These are phyloP conservation scores for Xenentodon cancila DNA, from an alignment of 2,797 vertebrate genomes.

Conservation along the genomic window DNA sequence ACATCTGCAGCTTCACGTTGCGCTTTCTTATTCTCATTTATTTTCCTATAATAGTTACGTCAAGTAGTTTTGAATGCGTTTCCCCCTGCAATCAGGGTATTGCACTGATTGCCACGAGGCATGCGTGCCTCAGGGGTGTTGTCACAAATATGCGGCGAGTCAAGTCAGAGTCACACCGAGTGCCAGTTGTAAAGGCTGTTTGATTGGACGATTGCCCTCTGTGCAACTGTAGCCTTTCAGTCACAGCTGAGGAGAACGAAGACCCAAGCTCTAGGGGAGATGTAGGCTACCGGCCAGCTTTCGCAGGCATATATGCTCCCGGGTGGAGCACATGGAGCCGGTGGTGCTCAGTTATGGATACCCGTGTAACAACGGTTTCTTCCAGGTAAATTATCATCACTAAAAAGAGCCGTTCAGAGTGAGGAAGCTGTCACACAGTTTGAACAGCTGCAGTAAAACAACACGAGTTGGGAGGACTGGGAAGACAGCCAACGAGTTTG, in stretches of 20 bases:
- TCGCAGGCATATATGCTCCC: slow-evolving; percentile 43
- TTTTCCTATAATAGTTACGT: slow-evolving; percentile 20
- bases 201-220: slow-evolving; percentile 13
- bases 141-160: slow-evolving; percentile 49
- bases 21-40: slow-evolving; percentile 40
- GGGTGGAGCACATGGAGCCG: slow-evolving; percentile 24
- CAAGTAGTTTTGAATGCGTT: slow-evolving; percentile 32
- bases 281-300: slow-evolving; percentile 22
- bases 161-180: slow-evolving; percentile 20
- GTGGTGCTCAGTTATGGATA: slow-evolving; percentile 50
- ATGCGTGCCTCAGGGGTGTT: slow-evolving; percentile 44
- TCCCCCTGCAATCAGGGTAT: too few relatives aligned
- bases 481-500: slow-evolving; percentile 46
- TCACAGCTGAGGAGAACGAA: slow-evolving; percentile 34
- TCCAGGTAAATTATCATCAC: slow-evolving; percentile 33
- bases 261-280: slow-evolving; percentile 42
- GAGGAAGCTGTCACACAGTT: slow-evolving; percentile 48
- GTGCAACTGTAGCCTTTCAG: slow-evolving; percentile 27
- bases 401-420: slow-evolving; percentile 42
- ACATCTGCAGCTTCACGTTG: slow-evolving; percentile 35
- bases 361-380: slow-evolving; percentile 41
- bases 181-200: slow-evolving; percentile 3
- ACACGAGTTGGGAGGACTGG: slow-evolving; percentile 22
- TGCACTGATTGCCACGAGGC: slow-evolving; percentile 37
- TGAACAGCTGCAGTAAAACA: slow-evolving; percentile 37